These are phyloP conservation scores for Saturnia japonica DNA, from an alignment of 2,888 invertebrate genomes.

Conservation along the genomic window DNA sequence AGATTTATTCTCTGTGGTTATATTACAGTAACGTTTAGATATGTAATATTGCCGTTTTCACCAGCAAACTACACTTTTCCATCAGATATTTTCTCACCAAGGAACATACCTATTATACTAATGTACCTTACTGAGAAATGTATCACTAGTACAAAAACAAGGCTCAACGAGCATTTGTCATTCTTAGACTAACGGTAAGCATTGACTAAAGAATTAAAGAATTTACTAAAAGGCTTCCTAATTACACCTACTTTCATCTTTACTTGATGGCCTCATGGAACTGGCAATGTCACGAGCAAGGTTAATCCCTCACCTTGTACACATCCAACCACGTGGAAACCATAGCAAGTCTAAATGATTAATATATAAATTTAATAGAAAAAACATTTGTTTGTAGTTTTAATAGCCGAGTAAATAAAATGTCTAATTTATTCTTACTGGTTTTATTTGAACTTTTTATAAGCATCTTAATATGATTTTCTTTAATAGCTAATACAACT, in stretches of 20 bases:
- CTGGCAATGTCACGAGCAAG: conserved; percentile 58
- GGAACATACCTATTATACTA: background rate
- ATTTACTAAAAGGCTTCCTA: conserved; percentile 54
- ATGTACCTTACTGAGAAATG: conserved; percentile 14
- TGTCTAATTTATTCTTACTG: too few species aligned
- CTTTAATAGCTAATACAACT: too few species aligned
- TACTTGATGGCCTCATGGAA: conserved; percentile 38
- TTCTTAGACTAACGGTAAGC: conserved; percentile 9
- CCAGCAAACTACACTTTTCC: too few species aligned
- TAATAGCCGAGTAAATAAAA: background rate
- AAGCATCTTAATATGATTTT: background rate
- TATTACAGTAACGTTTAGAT: background rate
- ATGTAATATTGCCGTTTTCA: background rate
- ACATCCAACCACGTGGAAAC: conserved; percentile 39
- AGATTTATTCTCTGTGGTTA: background rate
- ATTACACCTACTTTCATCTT: conserved; percentile 39
- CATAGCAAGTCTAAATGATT: conserved; percentile 25
- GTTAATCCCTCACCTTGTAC: conserved; percentile 58
- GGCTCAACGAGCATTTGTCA: background rate
- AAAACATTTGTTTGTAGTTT: background rate
- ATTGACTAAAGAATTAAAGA: background rate
- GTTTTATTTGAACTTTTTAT: too few species aligned
- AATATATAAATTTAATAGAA: background rate
- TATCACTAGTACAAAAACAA: conserved; percentile 11
- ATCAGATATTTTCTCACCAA: background rate